Evolutionary conservation across 2,888 invertebrate genomes (phyloP).

Genomic region (Eupithecia inturbata): DNA sequence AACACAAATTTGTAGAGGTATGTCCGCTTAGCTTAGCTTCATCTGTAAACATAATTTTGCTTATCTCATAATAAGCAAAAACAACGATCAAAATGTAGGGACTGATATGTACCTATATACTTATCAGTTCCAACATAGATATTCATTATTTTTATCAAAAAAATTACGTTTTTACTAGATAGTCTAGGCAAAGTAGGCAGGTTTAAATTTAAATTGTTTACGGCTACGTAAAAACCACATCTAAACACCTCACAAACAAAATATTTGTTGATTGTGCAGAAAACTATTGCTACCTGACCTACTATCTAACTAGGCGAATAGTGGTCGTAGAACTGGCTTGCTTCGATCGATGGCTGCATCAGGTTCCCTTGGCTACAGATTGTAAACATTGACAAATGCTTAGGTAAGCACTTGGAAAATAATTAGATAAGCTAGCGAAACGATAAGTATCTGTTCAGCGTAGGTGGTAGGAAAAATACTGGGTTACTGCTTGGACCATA

Average conservation of each 20-base stretch:
- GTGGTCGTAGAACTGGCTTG: not conserved
- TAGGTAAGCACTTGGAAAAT: slow-evolving; percentile 21
- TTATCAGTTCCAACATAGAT: too few relatives aligned
- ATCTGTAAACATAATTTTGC: not conserved
- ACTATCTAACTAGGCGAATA: slow-evolving; percentile 9
- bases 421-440: slow-evolving; percentile 12
- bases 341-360: slow-evolving; percentile 36
- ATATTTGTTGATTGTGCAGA: not conserved
- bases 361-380: slow-evolving; percentile 54
- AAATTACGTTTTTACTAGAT: too few relatives aligned
- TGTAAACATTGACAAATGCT: slow-evolving; percentile 49
- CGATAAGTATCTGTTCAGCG: not conserved
- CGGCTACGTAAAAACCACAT: not conserved
- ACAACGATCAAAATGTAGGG: not conserved
- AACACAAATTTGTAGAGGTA: not conserved
- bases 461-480: not conserved
- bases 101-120: not conserved
- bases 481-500: not conserved
- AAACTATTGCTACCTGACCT: not conserved
- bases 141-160: too few relatives aligned
- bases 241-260: not conserved
- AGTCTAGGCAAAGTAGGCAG: not conserved
- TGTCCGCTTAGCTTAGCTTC: not conserved
- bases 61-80: not conserved
- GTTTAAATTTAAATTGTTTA: not conserved